phyloP scores from a whole-genome alignment of 2,113 vertebrate genomes.

The Cygnus atratus region DNA sequence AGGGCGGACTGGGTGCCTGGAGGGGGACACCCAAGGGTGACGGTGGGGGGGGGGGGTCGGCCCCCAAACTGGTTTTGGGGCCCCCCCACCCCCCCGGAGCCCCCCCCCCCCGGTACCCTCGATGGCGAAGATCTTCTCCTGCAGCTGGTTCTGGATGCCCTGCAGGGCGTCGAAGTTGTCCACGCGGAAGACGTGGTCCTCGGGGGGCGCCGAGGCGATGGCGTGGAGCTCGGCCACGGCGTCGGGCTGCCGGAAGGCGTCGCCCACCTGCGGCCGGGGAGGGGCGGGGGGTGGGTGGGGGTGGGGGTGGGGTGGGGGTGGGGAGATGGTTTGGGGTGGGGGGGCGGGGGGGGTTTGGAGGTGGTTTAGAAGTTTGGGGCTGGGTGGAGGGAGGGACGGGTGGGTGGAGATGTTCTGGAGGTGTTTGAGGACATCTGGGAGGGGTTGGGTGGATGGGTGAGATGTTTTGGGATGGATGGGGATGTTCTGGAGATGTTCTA shows the following conservation, averaged over 20 bases:
- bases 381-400: no score
- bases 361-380: no score
- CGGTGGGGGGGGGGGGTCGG: no score
- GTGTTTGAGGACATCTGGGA: no score
- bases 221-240: not conserved
- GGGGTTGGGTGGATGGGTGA: no score
- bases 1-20: slow-evolving; percentile 55
- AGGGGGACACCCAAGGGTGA: not conserved
- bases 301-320: not conserved
- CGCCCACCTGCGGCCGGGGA: not conserved
- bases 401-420: no score
- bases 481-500: no score
- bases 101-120: slow-evolving; percentile 69
- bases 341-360: no score
- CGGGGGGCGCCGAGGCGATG: slow-evolving; percentile 75
- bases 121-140: slow-evolving; percentile 85
- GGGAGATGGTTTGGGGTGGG: not conserved
- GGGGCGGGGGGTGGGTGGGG: no score
- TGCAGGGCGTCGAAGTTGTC: slow-evolving; percentile 76
- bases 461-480: no score
- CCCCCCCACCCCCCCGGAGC: rapidly evolving
- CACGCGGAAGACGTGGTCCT: slow-evolving; percentile 76
- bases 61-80: no score
- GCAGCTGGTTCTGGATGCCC: slow-evolving; percentile 74
- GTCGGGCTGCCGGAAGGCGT: rapidly evolving